A percentile compares a stretch with the other conserved stretches of the same genome.
Evolutionary conservation across 2,797 vertebrate species (phyloP).

Genomic region (Alosa sapidissima): DNA sequence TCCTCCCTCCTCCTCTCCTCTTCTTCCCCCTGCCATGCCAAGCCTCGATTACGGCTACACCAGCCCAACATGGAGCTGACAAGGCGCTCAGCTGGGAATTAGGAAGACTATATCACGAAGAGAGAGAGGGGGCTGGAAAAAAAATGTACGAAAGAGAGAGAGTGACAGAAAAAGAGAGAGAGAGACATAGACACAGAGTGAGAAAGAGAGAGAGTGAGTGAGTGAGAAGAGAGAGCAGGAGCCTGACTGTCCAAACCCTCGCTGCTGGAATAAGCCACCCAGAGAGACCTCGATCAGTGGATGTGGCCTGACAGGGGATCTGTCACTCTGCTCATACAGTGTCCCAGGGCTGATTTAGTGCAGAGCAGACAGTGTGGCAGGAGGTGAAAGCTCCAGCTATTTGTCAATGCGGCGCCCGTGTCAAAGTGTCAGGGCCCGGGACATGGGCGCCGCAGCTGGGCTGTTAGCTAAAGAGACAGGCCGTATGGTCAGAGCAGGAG

Average conservation of each 20-base stretch:
- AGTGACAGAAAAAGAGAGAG: slow-evolving; percentile 44
- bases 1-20: background rate
- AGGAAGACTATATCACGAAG: slow-evolving; percentile 27
- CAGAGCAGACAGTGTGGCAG: slow-evolving; percentile 79
- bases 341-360: slow-evolving; percentile 71
- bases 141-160: slow-evolving; percentile 43
- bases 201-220: slow-evolving; percentile 39
- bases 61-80: slow-evolving; percentile 59
- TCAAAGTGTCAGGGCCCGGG: slow-evolving; percentile 82
- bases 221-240: slow-evolving; percentile 57
- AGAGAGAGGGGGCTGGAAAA: slow-evolving; percentile 27
- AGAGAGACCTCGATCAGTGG: slow-evolving; percentile 76
- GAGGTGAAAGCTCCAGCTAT: slow-evolving; percentile 83
- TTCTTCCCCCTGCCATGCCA: slow-evolving; percentile 32
- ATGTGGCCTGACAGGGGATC: slow-evolving; percentile 75
- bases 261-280: slow-evolving; percentile 72
- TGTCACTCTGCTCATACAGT: slow-evolving; percentile 75
- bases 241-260: slow-evolving; percentile 56
- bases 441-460: slow-evolving; percentile 78
- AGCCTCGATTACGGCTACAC: slow-evolving; percentile 46
- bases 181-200: slow-evolving; percentile 42
- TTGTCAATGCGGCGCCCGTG: slow-evolving; percentile 81
- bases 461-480: slow-evolving; percentile 80
- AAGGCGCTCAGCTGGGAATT: slow-evolving; percentile 57
- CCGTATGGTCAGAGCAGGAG: slow-evolving; percentile 79